Conservation (phyloP, 2,797 vertebrate species). For the Neostethus bicornis region DNA sequence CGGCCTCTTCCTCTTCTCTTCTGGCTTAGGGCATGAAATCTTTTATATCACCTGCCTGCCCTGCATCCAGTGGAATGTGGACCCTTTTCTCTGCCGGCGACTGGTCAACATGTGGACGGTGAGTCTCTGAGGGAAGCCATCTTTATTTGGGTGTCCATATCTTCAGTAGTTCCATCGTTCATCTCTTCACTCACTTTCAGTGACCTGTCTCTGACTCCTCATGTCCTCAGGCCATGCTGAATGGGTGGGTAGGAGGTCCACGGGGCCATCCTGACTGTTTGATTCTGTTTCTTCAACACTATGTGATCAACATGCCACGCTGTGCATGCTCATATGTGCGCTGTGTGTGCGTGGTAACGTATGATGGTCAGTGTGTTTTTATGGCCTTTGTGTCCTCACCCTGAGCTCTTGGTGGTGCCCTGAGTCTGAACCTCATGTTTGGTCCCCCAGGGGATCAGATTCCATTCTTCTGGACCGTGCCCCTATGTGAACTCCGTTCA, state of each 20-base stretch:
- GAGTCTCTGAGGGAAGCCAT: slow-evolving; percentile 67
- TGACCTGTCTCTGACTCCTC: slow-evolving; percentile 73
- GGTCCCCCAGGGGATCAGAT: slow-evolving; percentile 48
- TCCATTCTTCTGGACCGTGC: slow-evolving; percentile 64
- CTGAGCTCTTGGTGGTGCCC: slow-evolving; percentile 57
- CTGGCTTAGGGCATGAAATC: slow-evolving; percentile 89
- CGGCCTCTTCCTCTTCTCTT: slow-evolving; percentile 89
- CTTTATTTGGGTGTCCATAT: background rate
- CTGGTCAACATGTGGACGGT: slow-evolving; percentile 92
- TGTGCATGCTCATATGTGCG: slow-evolving; percentile 8
- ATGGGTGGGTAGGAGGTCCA: slow-evolving; percentile 20
- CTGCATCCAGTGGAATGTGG: slow-evolving; percentile 91
- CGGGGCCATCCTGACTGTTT: slow-evolving; percentile 43
- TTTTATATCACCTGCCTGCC: slow-evolving; percentile 97
- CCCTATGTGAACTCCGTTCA: slow-evolving; percentile 61
- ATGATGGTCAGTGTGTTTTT: slow-evolving; percentile 60
- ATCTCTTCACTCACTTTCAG: slow-evolving; percentile 35
- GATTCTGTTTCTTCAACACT: slow-evolving; percentile 15
- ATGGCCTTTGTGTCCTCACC: slow-evolving; percentile 64
- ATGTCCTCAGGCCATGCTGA: slow-evolving; percentile 57
- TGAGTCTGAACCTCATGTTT: slow-evolving; percentile 63
- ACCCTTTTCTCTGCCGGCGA: slow-evolving; percentile 89
- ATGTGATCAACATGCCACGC: background rate
- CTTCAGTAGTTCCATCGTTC: slow-evolving; percentile 59
- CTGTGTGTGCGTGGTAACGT: slow-evolving; percentile 41